Evolutionary conservation across 2,888 invertebrate species (phyloP).

Genomic region (Pammene fasciana): DNA sequence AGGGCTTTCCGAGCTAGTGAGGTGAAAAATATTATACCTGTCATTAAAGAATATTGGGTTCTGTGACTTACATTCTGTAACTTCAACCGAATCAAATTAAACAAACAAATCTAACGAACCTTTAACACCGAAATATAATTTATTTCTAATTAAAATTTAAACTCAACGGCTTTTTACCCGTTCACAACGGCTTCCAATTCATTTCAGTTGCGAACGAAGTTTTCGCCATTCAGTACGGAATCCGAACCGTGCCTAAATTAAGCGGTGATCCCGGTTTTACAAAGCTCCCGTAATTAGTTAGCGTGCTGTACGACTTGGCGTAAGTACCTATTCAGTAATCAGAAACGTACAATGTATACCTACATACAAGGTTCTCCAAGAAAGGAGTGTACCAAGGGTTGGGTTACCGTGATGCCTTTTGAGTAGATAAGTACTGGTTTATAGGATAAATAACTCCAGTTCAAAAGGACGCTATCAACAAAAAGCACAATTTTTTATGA

Average conservation of each 20-base stretch:
- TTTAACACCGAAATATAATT: not conserved
- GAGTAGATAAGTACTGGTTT: too few relatives aligned
- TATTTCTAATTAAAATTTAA: conserved; percentile 17
- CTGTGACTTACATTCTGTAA: too few relatives aligned
- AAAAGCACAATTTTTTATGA: too few relatives aligned
- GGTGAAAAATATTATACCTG: too few relatives aligned
- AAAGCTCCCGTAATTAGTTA: conserved; percentile 63
- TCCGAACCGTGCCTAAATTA: conserved; percentile 25
- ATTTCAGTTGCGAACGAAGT: conserved; percentile 16
- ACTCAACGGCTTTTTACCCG: not conserved
- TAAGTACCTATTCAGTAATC: not conserved
- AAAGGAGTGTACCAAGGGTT: too few relatives aligned
- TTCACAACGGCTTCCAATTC: not conserved
- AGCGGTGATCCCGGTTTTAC: conserved; percentile 47
- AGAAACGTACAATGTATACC: not conserved
- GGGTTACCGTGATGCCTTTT: too few relatives aligned
- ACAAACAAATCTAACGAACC: not conserved
- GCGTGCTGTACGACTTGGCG: conserved; percentile 6
- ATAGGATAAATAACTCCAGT: too few relatives aligned
- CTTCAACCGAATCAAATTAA: too few relatives aligned
- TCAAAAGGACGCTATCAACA: too few relatives aligned
- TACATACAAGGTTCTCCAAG: too few relatives aligned
- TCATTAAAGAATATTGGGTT: too few relatives aligned
- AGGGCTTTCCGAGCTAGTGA: too few relatives aligned
- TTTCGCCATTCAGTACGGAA: conserved; percentile 25